These are phyloP conservation scores for Oxyruncus cristatus DNA, from an alignment of 2,113 vertebrate genomes.

Conservation along the genomic window DNA sequence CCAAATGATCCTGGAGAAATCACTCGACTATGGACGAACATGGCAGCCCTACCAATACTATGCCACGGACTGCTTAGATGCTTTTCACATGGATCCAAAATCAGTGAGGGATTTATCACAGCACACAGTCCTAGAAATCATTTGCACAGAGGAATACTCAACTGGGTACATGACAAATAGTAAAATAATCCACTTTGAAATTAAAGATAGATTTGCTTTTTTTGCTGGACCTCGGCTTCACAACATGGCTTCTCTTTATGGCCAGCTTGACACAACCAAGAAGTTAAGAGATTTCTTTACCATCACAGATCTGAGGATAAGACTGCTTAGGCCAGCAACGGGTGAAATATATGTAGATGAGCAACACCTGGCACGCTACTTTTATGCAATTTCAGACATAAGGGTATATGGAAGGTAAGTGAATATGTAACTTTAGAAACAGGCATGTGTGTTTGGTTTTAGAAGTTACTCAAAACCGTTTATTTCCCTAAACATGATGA, in stretches of 20 bases:
- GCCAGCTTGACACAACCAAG: constrained; percentile 97
- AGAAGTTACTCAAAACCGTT: neutral
- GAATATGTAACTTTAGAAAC: neutral
- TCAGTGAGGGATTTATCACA: constrained; percentile 92
- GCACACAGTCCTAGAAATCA: constrained; percentile 94
- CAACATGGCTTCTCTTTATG: constrained; percentile 98
- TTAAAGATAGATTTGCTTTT: constrained; percentile 97
- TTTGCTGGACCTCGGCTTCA: constrained; percentile 94
- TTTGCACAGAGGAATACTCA: constrained; percentile 99
- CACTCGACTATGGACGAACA: constrained; percentile 92
- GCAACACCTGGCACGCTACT: constrained; percentile 92
- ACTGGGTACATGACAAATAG: constrained; percentile 93
- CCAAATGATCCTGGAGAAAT: constrained; percentile 98
- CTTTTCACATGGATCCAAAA: constrained; percentile 98
- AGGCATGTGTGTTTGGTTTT: neutral
- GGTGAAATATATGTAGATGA: constrained; percentile 95
- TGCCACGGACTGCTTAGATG: constrained; percentile 95
- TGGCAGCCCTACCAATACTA: constrained; percentile 99
- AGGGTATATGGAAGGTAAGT: constrained; percentile 98
- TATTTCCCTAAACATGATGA: neutral
- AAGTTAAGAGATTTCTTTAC: constrained; percentile 99
- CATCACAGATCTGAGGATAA: constrained; percentile 93
- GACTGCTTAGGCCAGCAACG: constrained; percentile 91
- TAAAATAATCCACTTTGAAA: constrained; percentile 97
- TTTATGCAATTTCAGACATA: constrained; percentile 98